Base-by-base conservation (phyloP, 1,140 invertebrate species). In the Macrocentrus cingulum region DNA sequence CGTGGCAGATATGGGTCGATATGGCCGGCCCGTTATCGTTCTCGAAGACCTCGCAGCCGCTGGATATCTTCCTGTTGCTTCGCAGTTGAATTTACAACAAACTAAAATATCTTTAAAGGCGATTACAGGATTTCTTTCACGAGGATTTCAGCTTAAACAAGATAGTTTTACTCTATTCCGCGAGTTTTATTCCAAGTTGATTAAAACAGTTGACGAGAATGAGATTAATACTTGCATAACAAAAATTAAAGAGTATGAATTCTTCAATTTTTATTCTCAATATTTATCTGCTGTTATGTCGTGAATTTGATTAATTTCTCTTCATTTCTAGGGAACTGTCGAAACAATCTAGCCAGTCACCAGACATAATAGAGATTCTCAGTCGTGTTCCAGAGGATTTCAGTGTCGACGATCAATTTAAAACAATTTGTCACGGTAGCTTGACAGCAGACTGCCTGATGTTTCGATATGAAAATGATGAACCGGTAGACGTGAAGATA, bases 341-440 rank as follows among this genome's bases (percentile, higher is more conserved):
- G 25, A 29, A n/a, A n/a, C n/a, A n/a, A n/a, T n/a, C n/a, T n/a
- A n/a, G n/a, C n/a, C n/a, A n/a, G n/a, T n/a, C n/a, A n/a, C n/a
- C n/a, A n/a, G n/a, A n/a, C n/a, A n/a, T n/a, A n/a, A n/a, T n/a
- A n/a, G n/a, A n/a, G n/a, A 19, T 44, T 5, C 3, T 19, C n/a
- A 19, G 20, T 44, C 1, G 7, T 19, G 41, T 44, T 6, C 15
- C 41, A 0, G 42, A 44, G 25, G 16, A 46, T 4, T 16, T 22
- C 9, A 3, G 20, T 19, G 18, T 13, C 22, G 46, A 49, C 3
- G 7, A 4, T 55, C 2, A 23, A 25, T n/a, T 48, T 57, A 54
- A 60, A 5, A 73, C 66, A 9, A 66, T 76, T 41, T 74, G 69
- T 34, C 71, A 78, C 44, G 76, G 73, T 25, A 60, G 66, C 60